A percentile compares a stretch with the other conserved stretches of the same genome.
phyloP scores from a whole-genome alignment of 2,113 vertebrate species.

The Spea multiplicata region DNA sequence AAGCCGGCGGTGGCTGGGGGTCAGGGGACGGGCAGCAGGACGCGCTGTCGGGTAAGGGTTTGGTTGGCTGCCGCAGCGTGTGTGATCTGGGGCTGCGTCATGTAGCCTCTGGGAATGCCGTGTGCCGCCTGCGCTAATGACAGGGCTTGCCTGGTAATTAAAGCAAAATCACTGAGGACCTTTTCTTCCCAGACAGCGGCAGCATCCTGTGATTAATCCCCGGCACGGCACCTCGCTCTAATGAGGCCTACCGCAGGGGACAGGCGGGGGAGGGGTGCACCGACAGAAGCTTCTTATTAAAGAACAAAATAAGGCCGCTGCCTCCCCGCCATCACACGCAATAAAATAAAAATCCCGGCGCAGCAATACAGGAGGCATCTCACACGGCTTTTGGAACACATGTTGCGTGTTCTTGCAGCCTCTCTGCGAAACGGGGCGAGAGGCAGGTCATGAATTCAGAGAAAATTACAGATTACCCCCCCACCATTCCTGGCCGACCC shows the following conservation, averaged over 20 bases:
- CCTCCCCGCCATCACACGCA: constrained; percentile 3
- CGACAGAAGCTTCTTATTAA: constrained; percentile 41
- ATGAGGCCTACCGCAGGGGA: constrained; percentile 45
- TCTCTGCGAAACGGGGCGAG: no score
- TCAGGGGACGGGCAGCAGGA: background rate
- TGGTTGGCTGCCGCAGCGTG: background rate
- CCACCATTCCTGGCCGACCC: no score
- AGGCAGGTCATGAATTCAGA: no score
- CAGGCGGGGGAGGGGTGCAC: constrained; percentile 31
- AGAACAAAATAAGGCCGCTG: constrained; percentile 28
- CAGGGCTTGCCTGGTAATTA: constrained; percentile 47
- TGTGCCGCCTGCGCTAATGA: constrained; percentile 46
- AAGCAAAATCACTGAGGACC: constrained; percentile 48
- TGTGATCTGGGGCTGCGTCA: constrained; percentile 30
- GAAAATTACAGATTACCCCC: no score
- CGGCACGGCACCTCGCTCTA: constrained; percentile 44
- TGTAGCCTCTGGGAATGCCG: constrained; percentile 36
- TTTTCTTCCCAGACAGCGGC: constrained; percentile 45
- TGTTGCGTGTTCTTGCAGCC: no score
- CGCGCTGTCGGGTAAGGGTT: constrained; percentile 11
- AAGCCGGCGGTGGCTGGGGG: constrained; percentile 11
- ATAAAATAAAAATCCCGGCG: background rate
- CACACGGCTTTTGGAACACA: no score
- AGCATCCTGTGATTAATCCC: constrained; percentile 48
- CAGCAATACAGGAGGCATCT: background rate